phyloP scores from a whole-genome alignment of 2,113 vertebrate species.

The Charadrius vociferus region DNA sequence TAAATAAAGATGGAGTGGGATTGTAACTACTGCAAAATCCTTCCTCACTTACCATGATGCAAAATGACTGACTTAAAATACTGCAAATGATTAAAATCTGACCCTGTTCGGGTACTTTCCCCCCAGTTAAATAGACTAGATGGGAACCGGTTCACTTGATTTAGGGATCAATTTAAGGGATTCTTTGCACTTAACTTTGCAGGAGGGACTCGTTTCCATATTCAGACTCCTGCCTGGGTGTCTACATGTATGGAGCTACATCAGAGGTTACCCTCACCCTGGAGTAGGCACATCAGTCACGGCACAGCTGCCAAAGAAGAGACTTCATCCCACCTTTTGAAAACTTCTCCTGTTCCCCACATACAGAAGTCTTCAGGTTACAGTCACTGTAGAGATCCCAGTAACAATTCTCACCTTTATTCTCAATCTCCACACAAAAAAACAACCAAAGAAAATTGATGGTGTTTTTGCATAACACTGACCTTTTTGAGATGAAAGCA shows the following conservation, averaged over 20 bases:
- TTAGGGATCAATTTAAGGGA: neutral
- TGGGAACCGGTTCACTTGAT: neutral
- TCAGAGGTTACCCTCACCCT: neutral
- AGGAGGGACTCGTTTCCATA: neutral
- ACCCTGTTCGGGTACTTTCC: neutral
- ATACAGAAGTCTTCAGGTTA: neutral
- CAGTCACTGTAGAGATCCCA: neutral
- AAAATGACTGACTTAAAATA: neutral
- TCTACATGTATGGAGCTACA: neutral
- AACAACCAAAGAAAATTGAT: neutral
- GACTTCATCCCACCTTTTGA: neutral
- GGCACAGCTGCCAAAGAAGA: neutral
- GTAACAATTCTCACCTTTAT: neutral
- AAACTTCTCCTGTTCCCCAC: neutral
- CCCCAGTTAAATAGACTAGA: neutral
- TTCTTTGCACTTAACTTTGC: accelerated
- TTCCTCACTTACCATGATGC: neutral
- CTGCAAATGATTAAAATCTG: neutral
- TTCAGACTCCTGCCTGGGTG: neutral
- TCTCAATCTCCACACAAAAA: neutral
- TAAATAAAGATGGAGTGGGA: neutral
- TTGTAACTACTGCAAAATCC: neutral
- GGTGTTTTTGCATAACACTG: neutral
- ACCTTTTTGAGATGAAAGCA: neutral
- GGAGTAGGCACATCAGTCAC: neutral